Evolutionary conservation across 2,888 invertebrate genomes (phyloP).

Genomic region (Ectemnius continuus): DNA sequence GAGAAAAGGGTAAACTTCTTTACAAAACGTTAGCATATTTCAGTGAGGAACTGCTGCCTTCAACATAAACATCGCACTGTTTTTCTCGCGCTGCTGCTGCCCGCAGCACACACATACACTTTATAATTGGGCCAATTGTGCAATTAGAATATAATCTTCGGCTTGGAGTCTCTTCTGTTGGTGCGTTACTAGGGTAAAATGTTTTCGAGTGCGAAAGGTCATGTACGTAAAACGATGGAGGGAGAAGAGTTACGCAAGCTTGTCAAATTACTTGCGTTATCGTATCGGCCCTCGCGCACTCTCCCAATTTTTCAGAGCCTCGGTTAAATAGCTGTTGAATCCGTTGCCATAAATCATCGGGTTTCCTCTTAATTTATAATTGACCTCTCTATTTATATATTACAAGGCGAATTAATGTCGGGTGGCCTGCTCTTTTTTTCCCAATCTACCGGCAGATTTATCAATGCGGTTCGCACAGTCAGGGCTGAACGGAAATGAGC

Average conservation of each 20-base stretch:
- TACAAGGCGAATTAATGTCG: conserved; percentile 9
- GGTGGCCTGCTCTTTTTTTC: background rate
- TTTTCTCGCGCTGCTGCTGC: no score
- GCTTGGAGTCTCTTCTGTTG: no score
- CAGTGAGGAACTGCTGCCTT: no score
- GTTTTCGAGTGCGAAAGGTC: no score
- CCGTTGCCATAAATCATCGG: background rate
- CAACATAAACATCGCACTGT: no score
- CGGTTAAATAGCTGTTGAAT: background rate
- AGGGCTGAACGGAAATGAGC: no score
- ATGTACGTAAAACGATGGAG: no score
- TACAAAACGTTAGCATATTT: background rate
- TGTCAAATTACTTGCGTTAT: background rate
- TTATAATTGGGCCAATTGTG: no score
- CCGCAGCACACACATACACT: no score
- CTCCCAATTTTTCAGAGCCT: background rate
- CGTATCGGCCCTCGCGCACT: background rate
- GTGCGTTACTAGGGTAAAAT: no score
- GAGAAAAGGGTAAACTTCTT: background rate
- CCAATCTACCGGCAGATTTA: background rate
- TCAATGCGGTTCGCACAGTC: no score
- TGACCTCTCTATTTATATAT: conserved; percentile 40
- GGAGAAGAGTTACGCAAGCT: background rate
- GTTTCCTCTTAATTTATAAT: conserved; percentile 44
- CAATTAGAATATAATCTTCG: no score